Percentiles rank a stretch among this genome's conserved stretches.
These are phyloP conservation scores for Cryptocephalus primarius DNA, from an alignment of 2,888 invertebrate genomes.

Conservation along the genomic window DNA sequence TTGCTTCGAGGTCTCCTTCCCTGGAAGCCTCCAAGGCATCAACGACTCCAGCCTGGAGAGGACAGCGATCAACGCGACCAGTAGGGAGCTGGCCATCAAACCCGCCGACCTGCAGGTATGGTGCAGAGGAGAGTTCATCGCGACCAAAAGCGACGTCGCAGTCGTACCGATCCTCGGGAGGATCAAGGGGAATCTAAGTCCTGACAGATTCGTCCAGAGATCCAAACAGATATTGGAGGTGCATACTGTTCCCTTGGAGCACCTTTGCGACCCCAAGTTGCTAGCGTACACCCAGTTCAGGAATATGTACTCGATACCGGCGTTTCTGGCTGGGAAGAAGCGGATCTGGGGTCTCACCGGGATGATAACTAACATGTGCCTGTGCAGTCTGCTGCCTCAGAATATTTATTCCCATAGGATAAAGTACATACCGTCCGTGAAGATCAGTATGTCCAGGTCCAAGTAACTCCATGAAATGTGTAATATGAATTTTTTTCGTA, in stretches of 20 bases:
- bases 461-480: too few species aligned
- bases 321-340: constrained; percentile 48
- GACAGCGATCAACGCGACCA: constrained; percentile 74
- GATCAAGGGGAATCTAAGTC: constrained; percentile 41
- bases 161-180: constrained; percentile 66
- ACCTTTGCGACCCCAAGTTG: constrained; percentile 50
- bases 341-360: constrained; percentile 73
- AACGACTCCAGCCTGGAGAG: constrained; percentile 48
- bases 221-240: constrained; percentile 63
- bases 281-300: constrained; percentile 61
- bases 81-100: constrained; percentile 71
- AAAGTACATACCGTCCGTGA: constrained; percentile 27
- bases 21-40: constrained; percentile 63
- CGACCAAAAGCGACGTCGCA: constrained; percentile 42
- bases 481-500: too few species aligned
- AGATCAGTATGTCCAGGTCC: background rate
- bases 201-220: constrained; percentile 50
- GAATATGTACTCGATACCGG: constrained; percentile 50
- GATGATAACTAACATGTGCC: constrained; percentile 58
- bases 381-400: constrained; percentile 55
- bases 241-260: constrained; percentile 55
- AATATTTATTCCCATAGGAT: constrained; percentile 45
- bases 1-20: constrained; percentile 34
- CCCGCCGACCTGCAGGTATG: constrained; percentile 53
- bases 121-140: constrained; percentile 47